Base-by-base conservation (phyloP, 1,140 invertebrate species). In the Chymomyza costata region DNA sequence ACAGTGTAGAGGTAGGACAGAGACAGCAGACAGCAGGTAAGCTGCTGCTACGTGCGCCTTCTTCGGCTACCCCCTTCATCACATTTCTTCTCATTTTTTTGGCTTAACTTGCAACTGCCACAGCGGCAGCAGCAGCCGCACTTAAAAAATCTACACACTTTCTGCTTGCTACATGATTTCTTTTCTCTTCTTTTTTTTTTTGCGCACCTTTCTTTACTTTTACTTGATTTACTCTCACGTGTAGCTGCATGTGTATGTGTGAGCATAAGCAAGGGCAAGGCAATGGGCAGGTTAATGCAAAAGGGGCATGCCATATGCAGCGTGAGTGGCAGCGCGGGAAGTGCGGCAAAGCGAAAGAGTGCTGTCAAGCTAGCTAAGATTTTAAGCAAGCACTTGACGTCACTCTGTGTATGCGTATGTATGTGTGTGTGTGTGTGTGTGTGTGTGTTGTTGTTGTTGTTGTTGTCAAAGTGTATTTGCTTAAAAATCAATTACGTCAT, bases 401-500 rank as follows among this genome's bases (percentile, higher is more conserved):
- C 50, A 40, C 54, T 65, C 60, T 73, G 67, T 68, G 53, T 70
- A 58, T 56, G 56, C 5, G 25, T 6, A 28, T 28, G 25, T 10
- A 28, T 6, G 25, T 6, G 10, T 10, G 10, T 6, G 10, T 28
- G n/a, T n/a, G 25, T 28, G 25, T 10, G 5, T 5, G 5, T 28
- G 25, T 28, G 5, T 28, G 14, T 16, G 8, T 2, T 19, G n/a
- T 30, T 25, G 47, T 8, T 11, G 18, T 17, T 41, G 34, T 41
- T 47, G 38, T 49, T 55, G 55, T 50, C 52, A 68, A 76, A 69
- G 53, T 66, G 64, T 80, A 61, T 80, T 80, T 80, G 68, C 73
- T 81, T 80, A 80, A 80, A 80, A 80, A 80, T 80, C 73, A 80
- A 80, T 80, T 80, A 80, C 68, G 74, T 80, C 73, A 80, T 80